Evolutionary conservation across 2,888 invertebrate genomes (phyloP), one percentile per base, ranked within the genome.

Genomic region (Polydrusus pterygomalis): DNA sequence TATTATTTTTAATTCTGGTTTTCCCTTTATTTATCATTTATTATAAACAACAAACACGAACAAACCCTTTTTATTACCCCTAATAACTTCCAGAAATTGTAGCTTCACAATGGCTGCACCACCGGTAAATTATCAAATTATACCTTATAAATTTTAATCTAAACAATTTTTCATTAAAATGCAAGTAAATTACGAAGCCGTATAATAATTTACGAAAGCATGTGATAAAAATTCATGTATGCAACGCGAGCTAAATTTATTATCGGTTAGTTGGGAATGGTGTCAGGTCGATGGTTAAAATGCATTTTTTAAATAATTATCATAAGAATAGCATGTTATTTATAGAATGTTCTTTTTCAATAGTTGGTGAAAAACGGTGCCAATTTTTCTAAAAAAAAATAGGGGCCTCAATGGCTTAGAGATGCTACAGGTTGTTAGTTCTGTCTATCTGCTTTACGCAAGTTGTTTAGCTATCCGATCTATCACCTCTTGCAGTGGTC

Each of bases 231-330:
- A 34, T 56, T 3, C 56, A 34, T 34, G 56, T 34, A 56, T 56
- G 56, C 56, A 56, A 56, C 56, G 56, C 34, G 15, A 56, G 56
- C 34, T 34, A 30, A 56, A 56, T 56, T 15, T 56, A 56, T 34
- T 56, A 34, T 56, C 34, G 56, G 56, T 56, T 56, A 56, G 34
- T 56, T 15, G 15, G 56, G 15, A 56, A 56, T 9, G 56, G 34
- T 56, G 56, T 56, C 56, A 56, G 15, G 25, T 56, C 56, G 34
- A 2, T 2, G n/a, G 15, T 5, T 34, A 15, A 30, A 56, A 56
- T 56, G 56, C 30, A 56, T 56, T 56, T 56, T 56, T 30, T 15
- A 56, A 56, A 34, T 56, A 30, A 30, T 56, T 56, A 56, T 54
- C n/a, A 30, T 51, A 18, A 51, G 17, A 20, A 51, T 51, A 10